Conservation (phyloP, 2,888 invertebrate species). For the Diachrysia chrysitis region DNA sequence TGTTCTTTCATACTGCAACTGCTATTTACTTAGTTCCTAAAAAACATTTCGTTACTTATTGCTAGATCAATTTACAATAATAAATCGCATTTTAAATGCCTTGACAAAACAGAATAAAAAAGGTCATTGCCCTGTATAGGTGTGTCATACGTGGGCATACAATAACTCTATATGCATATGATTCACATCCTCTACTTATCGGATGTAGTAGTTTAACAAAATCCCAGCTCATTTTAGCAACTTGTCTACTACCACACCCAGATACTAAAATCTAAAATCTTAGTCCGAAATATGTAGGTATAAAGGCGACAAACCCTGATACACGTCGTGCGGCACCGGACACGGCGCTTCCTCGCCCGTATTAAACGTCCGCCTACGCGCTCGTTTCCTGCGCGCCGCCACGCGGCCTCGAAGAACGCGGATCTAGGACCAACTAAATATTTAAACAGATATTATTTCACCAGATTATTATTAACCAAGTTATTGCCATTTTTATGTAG, state of each 20-base stretch:
- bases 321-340: conserved; percentile 54
- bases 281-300: conserved; percentile 33
- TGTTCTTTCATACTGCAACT: no score
- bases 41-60: background rate
- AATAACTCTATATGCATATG: conserved; percentile 6
- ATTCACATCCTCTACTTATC: background rate
- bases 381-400: conserved; percentile 54
- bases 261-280: conserved; percentile 29
- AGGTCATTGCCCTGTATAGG: conserved; percentile 9
- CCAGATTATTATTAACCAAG: no score
- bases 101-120: background rate
- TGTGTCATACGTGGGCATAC: conserved; percentile 16
- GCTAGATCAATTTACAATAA: background rate
- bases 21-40: no score
- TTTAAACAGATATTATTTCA: background rate
- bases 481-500: no score
- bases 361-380: conserved; percentile 63
- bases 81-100: background rate
- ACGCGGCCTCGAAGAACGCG: conserved; percentile 50
- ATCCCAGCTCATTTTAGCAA: conserved; percentile 16
- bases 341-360: conserved; percentile 62
- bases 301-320: conserved; percentile 51
- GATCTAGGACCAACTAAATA: conserved; percentile 22
- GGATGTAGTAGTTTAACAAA: background rate
- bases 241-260: conserved; percentile 31